These are phyloP conservation scores for Diacarnus erythraeanus DNA, from an alignment of 37 sponge, comb jelly and placozoan genomes.

Conservation along the genomic window DNA sequence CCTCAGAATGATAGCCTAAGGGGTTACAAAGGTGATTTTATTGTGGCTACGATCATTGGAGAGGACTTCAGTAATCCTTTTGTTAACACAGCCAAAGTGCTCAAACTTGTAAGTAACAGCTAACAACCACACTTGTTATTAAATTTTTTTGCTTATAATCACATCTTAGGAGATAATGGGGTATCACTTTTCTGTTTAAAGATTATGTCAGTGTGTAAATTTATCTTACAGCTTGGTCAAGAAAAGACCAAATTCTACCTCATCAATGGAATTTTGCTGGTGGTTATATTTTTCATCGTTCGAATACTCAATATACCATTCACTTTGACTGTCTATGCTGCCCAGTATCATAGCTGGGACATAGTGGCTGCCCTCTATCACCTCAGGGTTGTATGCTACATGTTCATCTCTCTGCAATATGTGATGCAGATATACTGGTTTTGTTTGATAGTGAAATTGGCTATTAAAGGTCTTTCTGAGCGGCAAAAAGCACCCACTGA, in stretches of 20 bases:
- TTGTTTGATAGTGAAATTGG: slow-evolving; percentile 6
- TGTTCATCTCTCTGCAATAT: not conserved
- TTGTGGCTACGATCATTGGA: slow-evolving; percentile 10
- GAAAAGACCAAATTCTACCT: slow-evolving; percentile 10
- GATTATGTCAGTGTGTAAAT: not conserved
- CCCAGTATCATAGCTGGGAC: slow-evolving; percentile 38
- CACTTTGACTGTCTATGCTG: slow-evolving; percentile 21
- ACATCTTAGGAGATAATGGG: not conserved
- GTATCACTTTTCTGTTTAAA: not conserved
- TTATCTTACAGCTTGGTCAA: slow-evolving; percentile 11
- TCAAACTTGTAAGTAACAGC: slow-evolving; percentile 24
- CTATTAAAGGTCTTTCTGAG: not conserved
- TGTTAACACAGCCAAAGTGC: slow-evolving; percentile 15
- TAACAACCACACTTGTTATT: not conserved
- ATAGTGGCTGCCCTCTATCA: not conserved
- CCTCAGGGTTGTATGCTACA: slow-evolving; percentile 8
- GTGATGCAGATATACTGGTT: slow-evolving; percentile 29
- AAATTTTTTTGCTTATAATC: not conserved
- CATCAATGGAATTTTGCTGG: slow-evolving; percentile 19
- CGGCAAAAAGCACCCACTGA: not conserved
- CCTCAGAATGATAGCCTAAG: slow-evolving; percentile 13
- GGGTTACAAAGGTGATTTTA: slow-evolving; percentile 36
- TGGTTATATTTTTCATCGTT: slow-evolving; percentile 11
- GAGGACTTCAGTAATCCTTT: slow-evolving; percentile 35
- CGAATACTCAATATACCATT: slow-evolving; percentile 32